phyloP scores from a whole-genome alignment of 2,797 vertebrate species.

The Phrynocephalus guinanensis region DNA sequence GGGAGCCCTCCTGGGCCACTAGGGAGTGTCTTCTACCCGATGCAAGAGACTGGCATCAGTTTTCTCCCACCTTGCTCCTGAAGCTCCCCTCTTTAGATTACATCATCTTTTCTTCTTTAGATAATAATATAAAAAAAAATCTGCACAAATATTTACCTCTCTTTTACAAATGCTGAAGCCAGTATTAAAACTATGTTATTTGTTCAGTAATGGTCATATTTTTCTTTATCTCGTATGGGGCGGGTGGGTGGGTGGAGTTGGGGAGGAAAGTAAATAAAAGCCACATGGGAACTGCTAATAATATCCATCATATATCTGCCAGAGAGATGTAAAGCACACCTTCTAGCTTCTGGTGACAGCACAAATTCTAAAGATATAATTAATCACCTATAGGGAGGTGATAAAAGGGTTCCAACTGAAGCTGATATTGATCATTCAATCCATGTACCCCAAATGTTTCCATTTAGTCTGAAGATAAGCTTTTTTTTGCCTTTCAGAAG shows the following conservation, averaged over 20 bases:
- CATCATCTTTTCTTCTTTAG: background rate
- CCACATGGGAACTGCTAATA: conserved; percentile 28
- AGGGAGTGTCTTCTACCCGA: no score
- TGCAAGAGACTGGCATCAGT: no score
- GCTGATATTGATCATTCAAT: conserved; percentile 56
- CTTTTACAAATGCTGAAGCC: conserved; percentile 9
- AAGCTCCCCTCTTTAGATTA: background rate
- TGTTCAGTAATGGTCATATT: conserved; percentile 7
- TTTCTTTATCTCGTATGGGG: conserved; percentile 45
- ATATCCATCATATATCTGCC: conserved; percentile 42
- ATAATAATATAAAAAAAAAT: background rate
- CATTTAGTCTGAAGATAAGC: conserved; percentile 55
- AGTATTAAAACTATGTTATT: conserved; percentile 20
- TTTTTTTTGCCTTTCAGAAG: conserved; percentile 52
- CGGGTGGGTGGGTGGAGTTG: background rate
- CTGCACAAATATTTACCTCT: background rate
- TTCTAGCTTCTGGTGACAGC: conserved; percentile 45
- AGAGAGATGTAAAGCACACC: conserved; percentile 50
- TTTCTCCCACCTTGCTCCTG: no score
- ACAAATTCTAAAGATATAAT: conserved; percentile 67
- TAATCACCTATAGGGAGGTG: conserved; percentile 59
- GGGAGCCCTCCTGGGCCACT: no score
- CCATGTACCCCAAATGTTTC: conserved; percentile 56
- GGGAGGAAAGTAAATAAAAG: conserved; percentile 29
- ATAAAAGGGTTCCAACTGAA: conserved; percentile 68